phyloP scores from a whole-genome alignment of 1,140 invertebrate genomes.

The Orussus abietinus region DNA sequence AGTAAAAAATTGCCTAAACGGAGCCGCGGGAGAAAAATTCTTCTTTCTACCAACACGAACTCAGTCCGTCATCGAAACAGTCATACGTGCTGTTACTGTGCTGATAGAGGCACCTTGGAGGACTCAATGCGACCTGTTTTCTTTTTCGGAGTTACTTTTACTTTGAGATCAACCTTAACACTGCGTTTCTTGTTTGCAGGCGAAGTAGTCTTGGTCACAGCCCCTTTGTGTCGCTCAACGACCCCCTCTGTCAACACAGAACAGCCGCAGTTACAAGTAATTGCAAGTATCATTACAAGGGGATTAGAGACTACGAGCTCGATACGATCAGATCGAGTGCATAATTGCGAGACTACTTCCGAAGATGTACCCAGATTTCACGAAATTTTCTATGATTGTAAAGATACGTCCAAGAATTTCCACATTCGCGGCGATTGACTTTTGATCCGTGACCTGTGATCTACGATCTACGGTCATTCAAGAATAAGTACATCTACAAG shows the following conservation, averaged over 20 bases:
- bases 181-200: constrained; percentile 70
- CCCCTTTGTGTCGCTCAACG: constrained; percentile 53
- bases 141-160: constrained; percentile 69
- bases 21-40: no score
- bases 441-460: no score
- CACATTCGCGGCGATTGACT: no score
- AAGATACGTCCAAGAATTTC: no score
- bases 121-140: constrained; percentile 37
- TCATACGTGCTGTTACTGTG: constrained; percentile 38
- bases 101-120: constrained; percentile 45
- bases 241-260: constrained; percentile 58
- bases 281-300: no score
- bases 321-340: no score
- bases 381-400: no score
- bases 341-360: no score
- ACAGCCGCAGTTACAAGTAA: constrained; percentile 59
- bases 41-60: background rate
- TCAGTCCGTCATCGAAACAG: constrained; percentile 5
- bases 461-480: no score
- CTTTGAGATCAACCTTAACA: constrained; percentile 75
- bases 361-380: no score
- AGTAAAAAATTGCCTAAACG: background rate
- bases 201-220: constrained; percentile 58
- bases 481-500: no score
- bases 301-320: no score